Percentiles rank a stretch among this genome's conserved stretches.
Evolutionary conservation across 2,113 vertebrate species (phyloP).

Genomic region (Cephalopterus ornatus): DNA sequence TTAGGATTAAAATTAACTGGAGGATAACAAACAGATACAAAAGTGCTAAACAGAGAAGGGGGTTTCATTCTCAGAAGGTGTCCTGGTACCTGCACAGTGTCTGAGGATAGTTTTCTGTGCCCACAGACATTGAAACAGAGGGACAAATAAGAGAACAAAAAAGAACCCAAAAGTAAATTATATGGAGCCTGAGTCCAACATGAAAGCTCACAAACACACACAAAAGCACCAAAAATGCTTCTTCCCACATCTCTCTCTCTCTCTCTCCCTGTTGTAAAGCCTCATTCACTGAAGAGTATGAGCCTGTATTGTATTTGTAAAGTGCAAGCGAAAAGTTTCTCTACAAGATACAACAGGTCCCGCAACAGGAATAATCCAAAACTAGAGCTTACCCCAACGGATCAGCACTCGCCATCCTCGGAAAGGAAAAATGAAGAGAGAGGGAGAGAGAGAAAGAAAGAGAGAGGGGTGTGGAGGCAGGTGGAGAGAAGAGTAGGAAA

Average conservation of each 20-base stretch:
- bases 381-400: slow-evolving; percentile 55
- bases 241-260: slow-evolving; percentile 50
- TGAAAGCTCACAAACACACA: not conserved
- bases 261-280: slow-evolving; percentile 11
- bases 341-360: slow-evolving; percentile 54
- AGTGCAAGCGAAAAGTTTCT: slow-evolving; percentile 17
- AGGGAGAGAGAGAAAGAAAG: slow-evolving; percentile 31
- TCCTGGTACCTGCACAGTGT: not conserved
- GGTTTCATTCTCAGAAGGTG: not conserved
- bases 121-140: not conserved
- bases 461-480: slow-evolving; percentile 54
- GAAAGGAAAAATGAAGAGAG: slow-evolving; percentile 37
- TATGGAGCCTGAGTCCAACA: slow-evolving; percentile 32
- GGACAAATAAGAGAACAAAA: slow-evolving; percentile 5
- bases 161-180: slow-evolving; percentile 5
- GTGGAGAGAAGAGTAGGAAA: slow-evolving; percentile 72
- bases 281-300: not conserved
- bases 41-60: not conserved
- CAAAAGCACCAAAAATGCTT: slow-evolving; percentile 50
- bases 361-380: slow-evolving; percentile 55
- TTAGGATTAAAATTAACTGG: slow-evolving; percentile 8
- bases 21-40: not conserved
- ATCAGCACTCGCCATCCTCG: slow-evolving; percentile 65
- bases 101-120: slow-evolving; percentile 17
- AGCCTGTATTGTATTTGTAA: not conserved